Evolutionary conservation across 2,113 vertebrate genomes (phyloP).

Genomic region (Rattus rattus): DNA sequence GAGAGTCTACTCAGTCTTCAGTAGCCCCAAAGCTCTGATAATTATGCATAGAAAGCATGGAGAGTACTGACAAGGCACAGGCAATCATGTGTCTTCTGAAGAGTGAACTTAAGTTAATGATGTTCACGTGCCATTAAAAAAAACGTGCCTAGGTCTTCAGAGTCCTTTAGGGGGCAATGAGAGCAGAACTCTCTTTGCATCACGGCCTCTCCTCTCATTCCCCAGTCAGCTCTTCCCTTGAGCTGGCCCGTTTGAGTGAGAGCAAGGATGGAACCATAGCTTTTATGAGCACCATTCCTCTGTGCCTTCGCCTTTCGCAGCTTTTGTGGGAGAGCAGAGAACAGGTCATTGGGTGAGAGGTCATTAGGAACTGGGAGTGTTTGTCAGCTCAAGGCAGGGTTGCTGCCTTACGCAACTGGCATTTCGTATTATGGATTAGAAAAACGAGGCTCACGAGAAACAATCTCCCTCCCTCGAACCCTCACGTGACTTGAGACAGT

Average conservation of each 20-base stretch:
- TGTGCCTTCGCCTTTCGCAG: background rate
- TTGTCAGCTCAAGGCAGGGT: background rate
- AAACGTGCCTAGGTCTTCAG: background rate
- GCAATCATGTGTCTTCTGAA: constrained; percentile 20
- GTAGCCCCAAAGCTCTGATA: background rate
- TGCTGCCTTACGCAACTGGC: background rate
- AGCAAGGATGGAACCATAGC: background rate
- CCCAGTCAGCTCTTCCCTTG: background rate
- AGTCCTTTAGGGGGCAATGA: background rate
- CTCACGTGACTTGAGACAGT: background rate
- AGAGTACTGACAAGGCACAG: background rate
- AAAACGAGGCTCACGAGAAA: constrained; percentile 30
- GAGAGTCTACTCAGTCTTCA: background rate
- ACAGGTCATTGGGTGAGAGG: background rate
- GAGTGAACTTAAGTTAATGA: background rate
- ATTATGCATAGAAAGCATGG: background rate
- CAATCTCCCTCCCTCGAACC: background rate
- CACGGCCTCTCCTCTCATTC: background rate
- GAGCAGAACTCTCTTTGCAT: constrained; percentile 25
- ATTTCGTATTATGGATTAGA: background rate
- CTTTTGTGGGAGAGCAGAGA: background rate
- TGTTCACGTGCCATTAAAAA: constrained; percentile 37
- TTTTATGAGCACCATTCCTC: background rate
- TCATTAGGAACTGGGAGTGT: background rate
- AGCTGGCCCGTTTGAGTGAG: background rate